Percentiles rank a stretch among this genome's conserved stretches.
Evolutionary conservation across 2,888 invertebrate species (phyloP).

Genomic region (Diachrysia chrysitis): DNA sequence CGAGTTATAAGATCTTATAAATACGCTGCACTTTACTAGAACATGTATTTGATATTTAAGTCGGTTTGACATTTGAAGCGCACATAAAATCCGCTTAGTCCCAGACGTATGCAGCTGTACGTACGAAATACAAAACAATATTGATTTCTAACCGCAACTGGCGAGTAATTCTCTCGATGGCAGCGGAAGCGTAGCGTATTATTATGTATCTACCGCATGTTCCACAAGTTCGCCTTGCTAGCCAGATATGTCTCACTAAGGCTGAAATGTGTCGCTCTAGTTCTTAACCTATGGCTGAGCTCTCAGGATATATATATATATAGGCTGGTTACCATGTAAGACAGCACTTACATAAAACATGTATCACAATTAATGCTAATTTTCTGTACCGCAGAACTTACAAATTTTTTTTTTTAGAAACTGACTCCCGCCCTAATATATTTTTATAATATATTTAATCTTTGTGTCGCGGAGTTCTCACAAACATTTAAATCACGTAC

Average conservation of each 20-base stretch:
- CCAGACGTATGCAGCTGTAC: not conserved
- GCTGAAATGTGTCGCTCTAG: constrained; percentile 4
- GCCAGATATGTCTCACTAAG: constrained; percentile 6
- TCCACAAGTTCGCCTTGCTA: constrained; percentile 2
- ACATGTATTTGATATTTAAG: not conserved
- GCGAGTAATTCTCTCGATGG: not conserved
- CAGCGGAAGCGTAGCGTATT: not conserved
- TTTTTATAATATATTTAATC: too few relatives aligned
- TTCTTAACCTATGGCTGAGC: not conserved
- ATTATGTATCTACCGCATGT: not conserved
- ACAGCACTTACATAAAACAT: too few relatives aligned
- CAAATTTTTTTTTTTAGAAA: too few relatives aligned
- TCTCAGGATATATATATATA: not conserved
- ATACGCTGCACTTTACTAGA: too few relatives aligned
- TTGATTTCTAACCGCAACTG: not conserved
- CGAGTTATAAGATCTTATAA: too few relatives aligned
- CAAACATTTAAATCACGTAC: too few relatives aligned
- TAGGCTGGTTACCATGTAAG: constrained; percentile 2
- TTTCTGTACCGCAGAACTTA: too few relatives aligned
- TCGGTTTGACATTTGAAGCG: not conserved
- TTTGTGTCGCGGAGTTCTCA: too few relatives aligned
- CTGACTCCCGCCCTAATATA: too few relatives aligned
- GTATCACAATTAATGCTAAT: not conserved
- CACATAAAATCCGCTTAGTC: not conserved
- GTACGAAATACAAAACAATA: not conserved